Base-by-base conservation (phyloP, 35 echinoderm and acorn worm genomes). In the Anneissia japonica region DNA sequence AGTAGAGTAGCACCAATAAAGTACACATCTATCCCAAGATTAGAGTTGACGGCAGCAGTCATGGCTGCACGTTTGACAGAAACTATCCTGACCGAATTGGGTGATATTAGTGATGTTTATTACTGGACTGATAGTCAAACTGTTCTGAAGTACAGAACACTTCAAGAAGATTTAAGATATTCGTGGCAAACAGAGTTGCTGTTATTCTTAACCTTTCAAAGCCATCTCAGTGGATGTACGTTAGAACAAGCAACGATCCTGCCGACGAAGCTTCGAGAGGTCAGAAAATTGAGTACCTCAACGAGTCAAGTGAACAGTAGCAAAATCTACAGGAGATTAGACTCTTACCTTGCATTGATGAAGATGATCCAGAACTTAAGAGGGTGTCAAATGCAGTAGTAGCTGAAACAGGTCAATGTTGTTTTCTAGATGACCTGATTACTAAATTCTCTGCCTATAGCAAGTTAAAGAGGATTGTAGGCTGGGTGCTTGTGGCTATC, bases 1-100 rank as follows among this genome's bases (percentile, higher is more conserved):
- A 64, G 51, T 23, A 9, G 91, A 86, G 91, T 93, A 4, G 37
- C 84, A 76, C 93, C 90, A 28, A 31, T 96, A 29, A 96, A 92
- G 56, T 84, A 91, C 31, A 72, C 86, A 0, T 86, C 82, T 30
- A 86, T 77, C 6, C 75, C 75, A 77, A 3, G 75, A 3, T 13
- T 77, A 37, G 75, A 77, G 75, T 26, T 77, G 10, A 77, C 75
- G 6, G 75, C 75, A 19, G 75, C 32, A 7, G 21, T 23, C 9
- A 37, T 77, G 35, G 75, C 75, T 35, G 75, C 33, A 13, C 75
- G 75, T 23, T 3, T 77, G 2, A 23, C 31, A 3, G 3, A 12
- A 34, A 33, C 33, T 4, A 4, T 77, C 0, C 3, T 5, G 33
- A 11, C 30, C 0, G 26, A 77, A 23, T 32, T 77, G 31, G 13